These are phyloP conservation scores for Drosophila recens DNA, from an alignment of 2,888 invertebrate genomes.

Conservation along the genomic window DNA sequence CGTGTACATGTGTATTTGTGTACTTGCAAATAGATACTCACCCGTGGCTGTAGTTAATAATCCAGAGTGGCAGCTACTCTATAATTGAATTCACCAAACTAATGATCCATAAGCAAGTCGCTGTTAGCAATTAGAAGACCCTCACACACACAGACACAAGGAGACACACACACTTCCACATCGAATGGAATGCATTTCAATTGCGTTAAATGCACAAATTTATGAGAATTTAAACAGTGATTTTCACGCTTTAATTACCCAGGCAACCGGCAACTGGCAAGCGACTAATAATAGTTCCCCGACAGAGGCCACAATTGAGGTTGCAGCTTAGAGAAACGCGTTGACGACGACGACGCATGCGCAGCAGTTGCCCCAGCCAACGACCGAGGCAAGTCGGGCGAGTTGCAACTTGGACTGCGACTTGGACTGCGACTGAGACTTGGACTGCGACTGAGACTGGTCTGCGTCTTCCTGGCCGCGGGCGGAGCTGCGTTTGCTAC, in stretches of 20 bases:
- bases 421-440: neutral
- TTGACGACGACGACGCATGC: constrained; percentile 38
- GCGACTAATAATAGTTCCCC: constrained; percentile 59
- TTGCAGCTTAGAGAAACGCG: constrained; percentile 33
- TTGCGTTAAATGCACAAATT: constrained; percentile 80
- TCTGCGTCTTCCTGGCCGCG: constrained; percentile 60
- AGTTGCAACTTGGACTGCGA: constrained; percentile 4
- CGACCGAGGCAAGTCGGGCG: constrained; percentile 4
- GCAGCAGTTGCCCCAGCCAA: constrained; percentile 20
- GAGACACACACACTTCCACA: constrained; percentile 18
- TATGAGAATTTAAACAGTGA: constrained; percentile 83
- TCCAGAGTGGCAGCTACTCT: constrained; percentile 61
- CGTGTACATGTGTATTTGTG: neutral
- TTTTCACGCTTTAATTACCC: constrained; percentile 84
- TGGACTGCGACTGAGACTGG: neutral
- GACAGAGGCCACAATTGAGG: constrained; percentile 15
- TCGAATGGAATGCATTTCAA: constrained; percentile 51
- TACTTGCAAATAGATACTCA: constrained; percentile 32
- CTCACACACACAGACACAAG: constrained; percentile 14
- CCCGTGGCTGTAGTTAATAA: constrained; percentile 50
- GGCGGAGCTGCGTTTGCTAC: constrained; percentile 52
- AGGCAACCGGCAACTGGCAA: constrained; percentile 38
- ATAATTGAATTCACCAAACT: constrained; percentile 76
- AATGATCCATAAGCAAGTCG: constrained; percentile 62
- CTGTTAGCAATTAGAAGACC: constrained; percentile 48